Evolutionary conservation across 2,888 invertebrate species (phyloP).

Genomic region (Parnassius orleans): DNA sequence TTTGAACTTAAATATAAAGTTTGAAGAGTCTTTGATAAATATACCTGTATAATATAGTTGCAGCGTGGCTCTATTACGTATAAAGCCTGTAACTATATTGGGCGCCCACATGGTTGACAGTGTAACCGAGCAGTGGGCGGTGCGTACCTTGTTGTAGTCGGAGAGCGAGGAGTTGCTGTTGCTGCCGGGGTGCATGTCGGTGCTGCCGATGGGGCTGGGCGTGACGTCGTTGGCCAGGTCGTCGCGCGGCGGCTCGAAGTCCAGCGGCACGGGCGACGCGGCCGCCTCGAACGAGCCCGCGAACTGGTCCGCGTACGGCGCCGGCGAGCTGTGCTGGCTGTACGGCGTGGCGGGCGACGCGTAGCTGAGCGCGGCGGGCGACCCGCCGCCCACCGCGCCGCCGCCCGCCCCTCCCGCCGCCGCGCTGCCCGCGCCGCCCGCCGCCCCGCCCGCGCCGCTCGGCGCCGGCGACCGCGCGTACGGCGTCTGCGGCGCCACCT

Average conservation of each 20-base stretch:
- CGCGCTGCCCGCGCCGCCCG: slow-evolving; percentile 31
- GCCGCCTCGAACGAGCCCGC: slow-evolving; percentile 78
- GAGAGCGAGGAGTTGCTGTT: slow-evolving; percentile 57
- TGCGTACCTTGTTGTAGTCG: slow-evolving; percentile 62
- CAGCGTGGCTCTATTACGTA: no score
- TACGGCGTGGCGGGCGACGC: slow-evolving; percentile 72
- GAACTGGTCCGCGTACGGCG: slow-evolving; percentile 46
- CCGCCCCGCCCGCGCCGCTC: slow-evolving; percentile 34
- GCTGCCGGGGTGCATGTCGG: slow-evolving; percentile 53
- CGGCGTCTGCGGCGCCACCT: slow-evolving; percentile 43
- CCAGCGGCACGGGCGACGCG: slow-evolving; percentile 84
- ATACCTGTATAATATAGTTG: no score
- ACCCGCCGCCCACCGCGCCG: slow-evolving; percentile 60
- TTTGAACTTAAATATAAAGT: no score
- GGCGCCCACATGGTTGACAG: no score
- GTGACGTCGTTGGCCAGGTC: slow-evolving; percentile 6
- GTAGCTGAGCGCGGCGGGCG: slow-evolving; percentile 58
- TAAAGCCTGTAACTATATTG: no score
- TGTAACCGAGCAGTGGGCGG: not conserved
- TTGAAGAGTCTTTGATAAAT: no score
- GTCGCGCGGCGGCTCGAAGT: slow-evolving; percentile 84
- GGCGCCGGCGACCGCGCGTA: slow-evolving; percentile 55
- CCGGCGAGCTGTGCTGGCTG: slow-evolving; percentile 70
- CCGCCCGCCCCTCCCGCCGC: slow-evolving; percentile 30
- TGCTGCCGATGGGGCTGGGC: slow-evolving; percentile 47